Evolutionary conservation across 2,113 vertebrate species (phyloP).

Genomic region (Tachysurus vachellii): DNA sequence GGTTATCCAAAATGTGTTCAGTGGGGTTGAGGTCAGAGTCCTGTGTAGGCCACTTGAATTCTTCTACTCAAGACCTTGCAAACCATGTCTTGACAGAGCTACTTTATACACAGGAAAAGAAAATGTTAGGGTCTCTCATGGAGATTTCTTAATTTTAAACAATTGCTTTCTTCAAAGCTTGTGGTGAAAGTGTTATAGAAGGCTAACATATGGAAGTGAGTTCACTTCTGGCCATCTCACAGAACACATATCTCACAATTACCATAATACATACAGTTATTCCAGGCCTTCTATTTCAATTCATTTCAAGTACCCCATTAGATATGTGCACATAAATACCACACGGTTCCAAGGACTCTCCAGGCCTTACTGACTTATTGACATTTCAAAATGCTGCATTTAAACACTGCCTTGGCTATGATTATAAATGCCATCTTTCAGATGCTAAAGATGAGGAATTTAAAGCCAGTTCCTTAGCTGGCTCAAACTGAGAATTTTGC

Average conservation of each 20-base stretch:
- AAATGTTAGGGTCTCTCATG: not conserved
- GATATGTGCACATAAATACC: conserved; percentile 13
- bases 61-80: not conserved
- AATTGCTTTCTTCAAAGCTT: not conserved
- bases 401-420: conserved; percentile 30
- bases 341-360: not conserved
- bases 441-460: conserved; percentile 20
- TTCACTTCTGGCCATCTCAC: not conserved
- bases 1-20: not conserved
- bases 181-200: not conserved
- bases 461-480: conserved; percentile 20
- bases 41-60: too few relatives aligned
- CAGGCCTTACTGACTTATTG: conserved; percentile 33
- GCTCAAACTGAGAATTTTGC: conserved; percentile 26
- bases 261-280: conserved; percentile 22
- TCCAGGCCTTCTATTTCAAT: conserved; percentile 7
- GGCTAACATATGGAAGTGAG: not conserved
- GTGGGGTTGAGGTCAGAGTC: not conserved
- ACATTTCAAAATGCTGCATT: conserved; percentile 37
- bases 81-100: not conserved
- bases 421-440: conserved; percentile 26
- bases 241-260: conserved; percentile 8
- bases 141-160: too few relatives aligned
- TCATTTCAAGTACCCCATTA: conserved; percentile 24
- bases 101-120: not conserved